Evolutionary conservation across 2,797 vertebrate species (phyloP).

Genomic region (Chlorospingus flavigularis): DNA sequence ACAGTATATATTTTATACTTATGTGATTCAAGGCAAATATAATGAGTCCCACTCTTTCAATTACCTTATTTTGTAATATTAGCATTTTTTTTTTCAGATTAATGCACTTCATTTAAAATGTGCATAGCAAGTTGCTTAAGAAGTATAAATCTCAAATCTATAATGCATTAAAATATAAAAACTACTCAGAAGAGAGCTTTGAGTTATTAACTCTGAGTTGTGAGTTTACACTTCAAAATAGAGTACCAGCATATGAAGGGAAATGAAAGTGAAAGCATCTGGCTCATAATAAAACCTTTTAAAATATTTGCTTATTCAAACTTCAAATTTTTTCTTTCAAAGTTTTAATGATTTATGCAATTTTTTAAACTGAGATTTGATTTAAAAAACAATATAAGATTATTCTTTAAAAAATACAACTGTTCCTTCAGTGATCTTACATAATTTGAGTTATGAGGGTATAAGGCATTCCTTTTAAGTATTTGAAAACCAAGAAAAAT

Average conservation of each 20-base stretch:
- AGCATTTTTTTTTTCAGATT: neutral
- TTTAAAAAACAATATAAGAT: neutral
- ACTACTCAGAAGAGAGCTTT: neutral
- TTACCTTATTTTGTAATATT: neutral
- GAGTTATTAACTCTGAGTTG: neutral
- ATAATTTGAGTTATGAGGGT: neutral
- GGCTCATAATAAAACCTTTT: neutral
- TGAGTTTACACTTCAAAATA: neutral
- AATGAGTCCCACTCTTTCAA: neutral
- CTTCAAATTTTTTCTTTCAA: neutral
- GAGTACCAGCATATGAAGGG: neutral
- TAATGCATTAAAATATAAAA: neutral
- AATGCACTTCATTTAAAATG: neutral
- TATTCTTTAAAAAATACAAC: neutral
- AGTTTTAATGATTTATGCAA: neutral
- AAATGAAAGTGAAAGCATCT: neutral
- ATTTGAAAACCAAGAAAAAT: neutral
- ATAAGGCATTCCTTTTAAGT: neutral
- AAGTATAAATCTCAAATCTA: neutral
- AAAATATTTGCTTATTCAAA: neutral
- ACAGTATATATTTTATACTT: neutral
- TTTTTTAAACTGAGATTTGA: neutral
- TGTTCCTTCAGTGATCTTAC: neutral
- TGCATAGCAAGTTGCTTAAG: neutral
- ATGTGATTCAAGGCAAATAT: neutral